Evolutionary conservation across 1,140 invertebrate genomes (phyloP).

Genomic region (Drosophila baimaii): DNA sequence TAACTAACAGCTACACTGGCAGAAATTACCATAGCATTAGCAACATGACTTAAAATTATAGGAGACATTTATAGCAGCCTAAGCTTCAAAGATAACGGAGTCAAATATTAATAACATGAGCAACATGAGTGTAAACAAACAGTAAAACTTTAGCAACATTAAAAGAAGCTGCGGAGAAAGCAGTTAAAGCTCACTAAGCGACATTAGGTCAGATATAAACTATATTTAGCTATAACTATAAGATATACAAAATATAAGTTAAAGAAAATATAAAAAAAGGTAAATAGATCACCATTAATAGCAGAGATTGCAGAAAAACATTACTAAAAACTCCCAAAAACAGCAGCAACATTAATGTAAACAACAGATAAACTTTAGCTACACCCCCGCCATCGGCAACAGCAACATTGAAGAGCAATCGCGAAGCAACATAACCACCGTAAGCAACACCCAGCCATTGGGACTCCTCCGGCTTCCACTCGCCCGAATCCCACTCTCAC

Average conservation of each 20-base stretch:
- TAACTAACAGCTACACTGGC: background rate
- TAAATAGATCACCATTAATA: background rate
- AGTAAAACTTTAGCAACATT: too few species aligned
- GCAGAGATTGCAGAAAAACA: conserved; percentile 7
- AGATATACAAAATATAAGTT: too few species aligned
- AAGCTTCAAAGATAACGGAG: too few species aligned
- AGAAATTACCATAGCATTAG: background rate
- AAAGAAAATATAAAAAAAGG: too few species aligned
- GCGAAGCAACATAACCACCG: conserved; percentile 16
- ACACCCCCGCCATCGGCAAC: conserved; percentile 1
- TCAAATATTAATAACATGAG: too few species aligned
- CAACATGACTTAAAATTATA: background rate
- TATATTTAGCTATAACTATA: too few species aligned
- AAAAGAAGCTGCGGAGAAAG: too few species aligned
- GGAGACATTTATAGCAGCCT: too few species aligned
- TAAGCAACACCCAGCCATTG: conserved; percentile 42
- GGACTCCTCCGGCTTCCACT: conserved; percentile 11
- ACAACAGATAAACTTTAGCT: conserved; percentile 16
- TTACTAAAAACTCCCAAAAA: background rate
- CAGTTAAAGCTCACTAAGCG: too few species aligned
- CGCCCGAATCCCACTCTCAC: background rate
- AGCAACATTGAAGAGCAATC: conserved; percentile 12
- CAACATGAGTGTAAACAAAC: too few species aligned
- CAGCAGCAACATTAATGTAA: conserved; percentile 16
- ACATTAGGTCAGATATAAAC: too few species aligned